Conservation (phyloP, 2,113 vertebrate species). For the Gorilla gorilla region DNA sequence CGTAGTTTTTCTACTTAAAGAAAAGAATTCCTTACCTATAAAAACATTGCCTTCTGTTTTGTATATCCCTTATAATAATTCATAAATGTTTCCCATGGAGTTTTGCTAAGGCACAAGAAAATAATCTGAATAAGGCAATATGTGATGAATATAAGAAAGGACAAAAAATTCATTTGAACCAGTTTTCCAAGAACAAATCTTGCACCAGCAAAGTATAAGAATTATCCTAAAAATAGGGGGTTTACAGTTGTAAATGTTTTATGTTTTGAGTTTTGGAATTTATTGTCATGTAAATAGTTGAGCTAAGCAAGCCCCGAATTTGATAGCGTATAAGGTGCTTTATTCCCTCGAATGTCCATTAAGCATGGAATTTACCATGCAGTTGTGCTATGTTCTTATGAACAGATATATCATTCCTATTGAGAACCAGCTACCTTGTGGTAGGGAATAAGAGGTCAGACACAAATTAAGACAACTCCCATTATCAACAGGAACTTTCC, state of each 20-base stretch:
- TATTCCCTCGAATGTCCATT: constrained; percentile 36
- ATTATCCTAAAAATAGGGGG: background rate
- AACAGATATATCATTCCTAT: constrained; percentile 52
- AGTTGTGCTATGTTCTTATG: constrained; percentile 9
- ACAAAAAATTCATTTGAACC: constrained; percentile 40
- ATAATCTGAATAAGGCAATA: constrained; percentile 58
- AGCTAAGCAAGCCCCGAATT: background rate
- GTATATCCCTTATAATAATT: constrained; percentile 74
- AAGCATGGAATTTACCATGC: constrained; percentile 47
- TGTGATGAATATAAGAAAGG: constrained; percentile 38
- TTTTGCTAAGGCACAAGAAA: constrained; percentile 64
- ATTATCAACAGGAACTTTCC: background rate
- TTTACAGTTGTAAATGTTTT: constrained; percentile 31
- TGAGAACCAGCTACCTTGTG: constrained; percentile 53
- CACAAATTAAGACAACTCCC: background rate
- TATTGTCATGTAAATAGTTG: constrained; percentile 43
- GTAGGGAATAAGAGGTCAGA: constrained; percentile 61
- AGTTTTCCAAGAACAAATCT: background rate
- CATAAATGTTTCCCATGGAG: constrained; percentile 71
- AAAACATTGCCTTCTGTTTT: constrained; percentile 78
- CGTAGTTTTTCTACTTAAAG: constrained; percentile 80
- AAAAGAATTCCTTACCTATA: constrained; percentile 68
- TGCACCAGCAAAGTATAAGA: background rate
- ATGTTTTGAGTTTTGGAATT: constrained; percentile 47
- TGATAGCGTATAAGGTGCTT: background rate